Evolutionary conservation across 2,888 invertebrate genomes (phyloP).

Genomic region (Venustoraphidia nigricollis): DNA sequence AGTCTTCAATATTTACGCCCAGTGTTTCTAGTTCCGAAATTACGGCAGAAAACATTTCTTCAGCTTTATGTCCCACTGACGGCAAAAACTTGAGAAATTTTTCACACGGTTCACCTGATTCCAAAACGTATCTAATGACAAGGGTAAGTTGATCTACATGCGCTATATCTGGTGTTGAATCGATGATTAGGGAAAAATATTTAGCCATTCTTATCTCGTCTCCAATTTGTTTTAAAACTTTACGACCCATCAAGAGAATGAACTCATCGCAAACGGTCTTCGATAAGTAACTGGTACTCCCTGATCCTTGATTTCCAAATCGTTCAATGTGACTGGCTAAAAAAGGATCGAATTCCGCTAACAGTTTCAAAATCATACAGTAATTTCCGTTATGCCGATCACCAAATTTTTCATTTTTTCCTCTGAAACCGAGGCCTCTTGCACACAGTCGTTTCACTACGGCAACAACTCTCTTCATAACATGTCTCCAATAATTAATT

Average conservation of each 20-base stretch:
- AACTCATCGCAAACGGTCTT: constrained; percentile 18
- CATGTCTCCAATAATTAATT: constrained; percentile 14
- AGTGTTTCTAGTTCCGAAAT: constrained; percentile 7
- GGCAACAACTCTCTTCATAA: constrained; percentile 13
- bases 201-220: not conserved
- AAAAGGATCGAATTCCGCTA: constrained; percentile 18
- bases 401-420: constrained; percentile 13
- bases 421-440: constrained; percentile 14
- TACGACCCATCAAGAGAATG: constrained; percentile 16
- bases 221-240: constrained; percentile 7
- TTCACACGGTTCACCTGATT: no score
- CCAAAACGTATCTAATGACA: not conserved
- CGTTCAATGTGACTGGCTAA: constrained; percentile 15
- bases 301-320: constrained; percentile 16
- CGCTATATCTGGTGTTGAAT: not conserved
- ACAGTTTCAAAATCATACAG: constrained; percentile 15
- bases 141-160: not conserved
- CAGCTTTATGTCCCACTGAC: constrained; percentile 11
- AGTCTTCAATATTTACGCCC: constrained; percentile 11
- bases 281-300: constrained; percentile 16
- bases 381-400: constrained; percentile 17
- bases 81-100: constrained; percentile 12
- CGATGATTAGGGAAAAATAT: not conserved
- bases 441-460: constrained; percentile 12
- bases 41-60: constrained; percentile 10